Evolutionary conservation across 2,888 invertebrate genomes (phyloP).

Genomic region (Junonia oenone): DNA sequence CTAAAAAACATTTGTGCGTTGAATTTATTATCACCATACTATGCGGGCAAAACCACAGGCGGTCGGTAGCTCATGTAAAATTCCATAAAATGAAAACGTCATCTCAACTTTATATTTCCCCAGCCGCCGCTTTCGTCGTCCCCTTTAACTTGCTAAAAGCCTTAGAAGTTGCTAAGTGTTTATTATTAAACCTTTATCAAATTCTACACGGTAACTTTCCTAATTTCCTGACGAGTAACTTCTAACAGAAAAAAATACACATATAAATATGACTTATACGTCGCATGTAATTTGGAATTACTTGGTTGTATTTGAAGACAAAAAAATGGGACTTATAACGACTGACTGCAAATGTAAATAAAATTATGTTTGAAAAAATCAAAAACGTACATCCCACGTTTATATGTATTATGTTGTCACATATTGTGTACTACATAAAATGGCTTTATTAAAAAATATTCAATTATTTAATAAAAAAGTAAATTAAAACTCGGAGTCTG

Average conservation of each 20-base stretch:
- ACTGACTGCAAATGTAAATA: no score
- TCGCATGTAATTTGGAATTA: no score
- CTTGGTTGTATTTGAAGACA: no score
- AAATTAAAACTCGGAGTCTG: constrained; percentile 6
- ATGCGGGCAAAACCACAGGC: constrained; percentile 17
- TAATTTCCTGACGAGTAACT: neutral
- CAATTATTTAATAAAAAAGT: neutral
- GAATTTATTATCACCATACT: constrained; percentile 12
- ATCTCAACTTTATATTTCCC: neutral
- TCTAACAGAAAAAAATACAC: neutral
- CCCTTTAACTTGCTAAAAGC: neutral
- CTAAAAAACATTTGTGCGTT: constrained; percentile 11
- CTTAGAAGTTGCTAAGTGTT: neutral
- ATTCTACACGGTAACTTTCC: neutral
- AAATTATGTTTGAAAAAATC: no score
- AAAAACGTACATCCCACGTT: no score
- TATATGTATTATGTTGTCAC: no score
- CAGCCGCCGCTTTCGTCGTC: neutral
- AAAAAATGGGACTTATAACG: no score
- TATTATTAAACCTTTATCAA: neutral
- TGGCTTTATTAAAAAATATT: no score
- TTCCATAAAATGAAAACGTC: constrained; percentile 5
- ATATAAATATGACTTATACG: no score
- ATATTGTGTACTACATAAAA: no score
- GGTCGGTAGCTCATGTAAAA: neutral